Conservation (phyloP, 2,888 invertebrate species). For the Callosobruchus maculatus region DNA sequence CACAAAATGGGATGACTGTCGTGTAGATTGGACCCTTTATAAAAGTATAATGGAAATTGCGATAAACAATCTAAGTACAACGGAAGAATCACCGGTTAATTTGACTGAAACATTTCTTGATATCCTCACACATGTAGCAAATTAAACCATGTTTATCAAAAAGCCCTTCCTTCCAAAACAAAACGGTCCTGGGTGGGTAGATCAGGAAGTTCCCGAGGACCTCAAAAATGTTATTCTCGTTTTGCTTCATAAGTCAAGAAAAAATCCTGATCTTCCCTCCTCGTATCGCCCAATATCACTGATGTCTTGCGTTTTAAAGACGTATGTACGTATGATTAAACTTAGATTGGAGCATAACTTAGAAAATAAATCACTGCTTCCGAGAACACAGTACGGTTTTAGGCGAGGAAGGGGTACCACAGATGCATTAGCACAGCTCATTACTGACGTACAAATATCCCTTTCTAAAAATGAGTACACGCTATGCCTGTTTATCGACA, state of each 20-base stretch:
- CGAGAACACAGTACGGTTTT: slow-evolving; percentile 9
- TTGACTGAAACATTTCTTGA: background rate
- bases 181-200: background rate
- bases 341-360: background rate
- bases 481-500: slow-evolving; percentile 4
- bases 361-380: slow-evolving; percentile 1
- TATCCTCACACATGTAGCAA: background rate
- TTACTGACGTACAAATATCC: slow-evolving; percentile 6
- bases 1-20: slow-evolving; percentile 5
- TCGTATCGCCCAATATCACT: slow-evolving; percentile 4
- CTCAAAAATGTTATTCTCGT: slow-evolving; percentile 3
- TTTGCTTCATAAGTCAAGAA: too few relatives aligned
- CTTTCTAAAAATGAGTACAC: slow-evolving; percentile 4
- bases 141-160: slow-evolving; percentile 1
- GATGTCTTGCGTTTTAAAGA: background rate
- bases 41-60: background rate
- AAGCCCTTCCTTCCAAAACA: slow-evolving; percentile 4
- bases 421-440: slow-evolving; percentile 5
- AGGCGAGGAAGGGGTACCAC: slow-evolving; percentile 2
- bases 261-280: slow-evolving; percentile 2
- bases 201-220: slow-evolving; percentile 1
- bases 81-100: background rate
- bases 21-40: slow-evolving; percentile 4
- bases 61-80: background rate
- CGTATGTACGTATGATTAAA: slow-evolving; percentile 5